Percentiles rank a stretch among this genome's conserved stretches.
Conservation (phyloP, 2,797 vertebrate genomes). For the Cryptoblepharus egeriae region DNA sequence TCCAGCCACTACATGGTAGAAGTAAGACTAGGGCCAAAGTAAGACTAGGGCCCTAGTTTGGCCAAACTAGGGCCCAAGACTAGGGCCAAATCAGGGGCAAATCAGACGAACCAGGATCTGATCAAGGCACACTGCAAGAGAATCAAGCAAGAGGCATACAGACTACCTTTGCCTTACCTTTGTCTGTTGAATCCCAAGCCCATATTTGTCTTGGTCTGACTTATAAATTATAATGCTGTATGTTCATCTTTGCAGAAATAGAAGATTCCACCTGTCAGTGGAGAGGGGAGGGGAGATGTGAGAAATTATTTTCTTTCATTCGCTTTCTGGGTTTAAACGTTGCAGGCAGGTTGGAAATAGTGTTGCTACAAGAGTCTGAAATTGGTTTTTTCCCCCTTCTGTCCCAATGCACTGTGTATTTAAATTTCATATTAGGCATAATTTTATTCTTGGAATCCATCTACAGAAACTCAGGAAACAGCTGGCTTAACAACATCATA, state of each 20-base stretch:
- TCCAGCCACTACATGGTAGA: not conserved
- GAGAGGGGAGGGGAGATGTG: no score
- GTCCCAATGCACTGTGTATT: not conserved
- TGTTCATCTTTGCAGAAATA: not conserved
- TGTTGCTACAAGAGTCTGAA: not conserved
- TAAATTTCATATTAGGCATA: not conserved
- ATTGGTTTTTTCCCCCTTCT: not conserved
- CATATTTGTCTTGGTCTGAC: not conserved
- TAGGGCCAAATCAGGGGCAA: not conserved
- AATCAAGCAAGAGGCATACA: not conserved
- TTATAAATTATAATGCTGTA: not conserved
- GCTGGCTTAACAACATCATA: not conserved
- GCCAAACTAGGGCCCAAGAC: no score
- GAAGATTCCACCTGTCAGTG: not conserved
- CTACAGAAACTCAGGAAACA: not conserved
- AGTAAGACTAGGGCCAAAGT: not conserved
- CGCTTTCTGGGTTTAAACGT: not conserved
- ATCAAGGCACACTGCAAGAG: not conserved
- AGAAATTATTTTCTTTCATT: not conserved
- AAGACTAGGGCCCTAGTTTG: no score
- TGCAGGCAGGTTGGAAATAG: not conserved
- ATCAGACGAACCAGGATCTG: not conserved
- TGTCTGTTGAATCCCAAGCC: not conserved
- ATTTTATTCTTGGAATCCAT: constrained; percentile 10
- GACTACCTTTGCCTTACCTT: no score